Evolutionary conservation across 2,888 invertebrate species (phyloP).

Genomic region (Camponotus fellah): DNA sequence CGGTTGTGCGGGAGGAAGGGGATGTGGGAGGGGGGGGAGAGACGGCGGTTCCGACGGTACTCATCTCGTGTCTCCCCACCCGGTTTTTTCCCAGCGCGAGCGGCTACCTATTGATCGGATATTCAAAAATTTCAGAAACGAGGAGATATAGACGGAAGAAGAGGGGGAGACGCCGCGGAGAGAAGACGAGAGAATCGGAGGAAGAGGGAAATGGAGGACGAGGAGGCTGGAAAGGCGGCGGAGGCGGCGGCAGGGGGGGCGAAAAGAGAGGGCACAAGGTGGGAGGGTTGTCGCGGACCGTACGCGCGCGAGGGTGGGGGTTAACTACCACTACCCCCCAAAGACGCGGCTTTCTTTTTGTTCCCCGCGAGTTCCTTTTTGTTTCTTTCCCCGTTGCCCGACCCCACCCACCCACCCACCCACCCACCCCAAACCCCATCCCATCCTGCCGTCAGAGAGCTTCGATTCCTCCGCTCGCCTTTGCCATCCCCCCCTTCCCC

Average conservation of each 20-base stretch:
- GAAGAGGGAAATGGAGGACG: constrained; percentile 59
- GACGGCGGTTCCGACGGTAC: constrained; percentile 64
- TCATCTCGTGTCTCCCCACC: constrained; percentile 76
- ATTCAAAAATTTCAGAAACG: constrained; percentile 84
- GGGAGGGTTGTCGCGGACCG: constrained; percentile 74
- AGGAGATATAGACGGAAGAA: constrained; percentile 65
- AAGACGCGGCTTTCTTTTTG: constrained; percentile 76
- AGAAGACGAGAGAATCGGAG: constrained; percentile 63
- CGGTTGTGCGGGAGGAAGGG: neutral
- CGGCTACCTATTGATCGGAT: constrained; percentile 84
- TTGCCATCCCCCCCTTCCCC: constrained; percentile 20
- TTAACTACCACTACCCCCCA: constrained; percentile 73
- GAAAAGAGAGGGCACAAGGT: constrained; percentile 51
- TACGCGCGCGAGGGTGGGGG: constrained; percentile 64
- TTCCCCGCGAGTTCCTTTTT: constrained; percentile 72
- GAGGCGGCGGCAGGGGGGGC: constrained; percentile 40
- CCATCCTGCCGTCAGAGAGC: constrained; percentile 31
- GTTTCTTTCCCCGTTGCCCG: constrained; percentile 75
- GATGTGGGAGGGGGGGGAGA: constrained; percentile 18
- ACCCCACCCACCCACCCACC: constrained; percentile 63
- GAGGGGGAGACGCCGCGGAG: constrained; percentile 52
- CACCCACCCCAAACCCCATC: constrained; percentile 32
- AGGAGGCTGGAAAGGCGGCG: constrained; percentile 62
- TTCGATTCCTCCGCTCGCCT: constrained; percentile 65
- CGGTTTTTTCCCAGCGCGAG: constrained; percentile 77